phyloP scores from a whole-genome alignment of 1,140 invertebrate species.

The Bombus vancouverensis region DNA sequence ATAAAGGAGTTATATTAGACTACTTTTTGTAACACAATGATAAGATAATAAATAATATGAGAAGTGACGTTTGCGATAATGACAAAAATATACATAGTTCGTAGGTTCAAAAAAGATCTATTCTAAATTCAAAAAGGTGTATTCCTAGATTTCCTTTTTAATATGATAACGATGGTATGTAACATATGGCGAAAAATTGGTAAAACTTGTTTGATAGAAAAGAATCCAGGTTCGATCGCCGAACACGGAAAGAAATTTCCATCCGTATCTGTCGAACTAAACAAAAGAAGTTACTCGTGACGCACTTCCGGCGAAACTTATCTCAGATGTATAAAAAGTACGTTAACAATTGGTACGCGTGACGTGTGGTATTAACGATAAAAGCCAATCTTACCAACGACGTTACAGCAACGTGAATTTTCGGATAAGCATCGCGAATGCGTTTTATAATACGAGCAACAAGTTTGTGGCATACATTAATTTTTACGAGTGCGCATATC shows the following conservation, averaged over 20 bases:
- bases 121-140: no score
- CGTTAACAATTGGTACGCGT: constrained; percentile 3
- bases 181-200: neutral
- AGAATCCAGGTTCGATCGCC: neutral
- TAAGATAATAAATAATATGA: neutral
- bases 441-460: neutral
- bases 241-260: constrained; percentile 7
- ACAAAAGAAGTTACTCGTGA: constrained; percentile 35
- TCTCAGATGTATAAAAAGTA: constrained; percentile 33
- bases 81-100: neutral
- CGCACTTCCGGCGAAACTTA: constrained; percentile 53
- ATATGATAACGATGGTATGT: neutral
- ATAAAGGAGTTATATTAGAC: neutral
- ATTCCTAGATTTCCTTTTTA: neutral
- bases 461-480: neutral
- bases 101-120: neutral
- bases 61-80: neutral
- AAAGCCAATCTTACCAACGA: neutral
- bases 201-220: neutral
- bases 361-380: constrained; percentile 4
- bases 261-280: neutral
- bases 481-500: constrained; percentile 5
- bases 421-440: neutral
- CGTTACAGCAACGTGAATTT: constrained; percentile 8
- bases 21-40: neutral